A percentile compares a stretch with the other conserved stretches of the same genome.
Evolutionary conservation across 1,140 invertebrate genomes (phyloP).

Genomic region (Papilio polyxenes): DNA sequence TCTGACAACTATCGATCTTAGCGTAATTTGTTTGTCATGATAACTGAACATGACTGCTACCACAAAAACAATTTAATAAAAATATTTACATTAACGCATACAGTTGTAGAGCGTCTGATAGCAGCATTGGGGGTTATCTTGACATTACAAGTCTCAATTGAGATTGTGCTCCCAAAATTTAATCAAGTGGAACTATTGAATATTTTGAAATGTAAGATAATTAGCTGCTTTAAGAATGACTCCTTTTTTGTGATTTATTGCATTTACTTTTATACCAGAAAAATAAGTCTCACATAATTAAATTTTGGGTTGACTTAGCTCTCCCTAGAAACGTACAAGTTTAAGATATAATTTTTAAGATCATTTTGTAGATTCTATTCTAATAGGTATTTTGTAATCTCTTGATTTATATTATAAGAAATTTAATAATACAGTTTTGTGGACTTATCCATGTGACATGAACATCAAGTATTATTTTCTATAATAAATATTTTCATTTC

Average conservation of each 20-base stretch:
- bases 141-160: conserved; percentile 71
- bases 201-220: conserved; percentile 55
- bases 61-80: conserved; percentile 54
- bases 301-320: conserved; percentile 69
- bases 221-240: conserved; percentile 54
- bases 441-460: conserved; percentile 71
- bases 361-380: conserved; percentile 77
- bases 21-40: conserved; percentile 77
- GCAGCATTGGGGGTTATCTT: conserved; percentile 68
- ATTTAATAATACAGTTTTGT: conserved; percentile 68
- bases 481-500: conserved; percentile 76
- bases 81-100: conserved; percentile 55
- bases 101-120: conserved; percentile 50
- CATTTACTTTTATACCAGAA: conserved; percentile 61
- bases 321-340: conserved; percentile 78
- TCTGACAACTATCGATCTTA: conserved; percentile 69
- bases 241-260: conserved; percentile 59
- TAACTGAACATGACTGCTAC: conserved; percentile 61
- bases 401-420: conserved; percentile 74
- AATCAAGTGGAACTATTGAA: conserved; percentile 67
- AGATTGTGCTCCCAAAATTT: conserved; percentile 70
- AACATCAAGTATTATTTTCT: conserved; percentile 78
- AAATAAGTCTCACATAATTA: conserved; percentile 65
- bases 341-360: conserved; percentile 78
- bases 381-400: conserved; percentile 79